Conservation (phyloP, 2,113 vertebrate genomes). For the Grammomys dolichurus region DNA sequence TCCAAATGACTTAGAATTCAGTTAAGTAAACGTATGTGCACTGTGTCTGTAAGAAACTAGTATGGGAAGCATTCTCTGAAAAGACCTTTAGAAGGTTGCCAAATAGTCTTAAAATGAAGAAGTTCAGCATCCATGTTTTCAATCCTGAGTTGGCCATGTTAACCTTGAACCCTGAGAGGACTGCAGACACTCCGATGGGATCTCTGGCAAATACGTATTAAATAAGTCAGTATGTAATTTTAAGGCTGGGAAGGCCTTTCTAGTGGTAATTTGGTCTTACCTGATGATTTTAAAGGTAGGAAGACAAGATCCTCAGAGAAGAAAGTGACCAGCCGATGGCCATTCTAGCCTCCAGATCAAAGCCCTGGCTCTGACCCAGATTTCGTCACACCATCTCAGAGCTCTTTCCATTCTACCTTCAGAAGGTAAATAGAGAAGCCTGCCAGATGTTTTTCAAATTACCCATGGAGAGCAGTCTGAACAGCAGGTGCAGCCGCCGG, state of each 20-base stretch:
- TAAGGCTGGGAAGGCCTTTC: neutral
- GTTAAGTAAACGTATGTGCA: neutral
- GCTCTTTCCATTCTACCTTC: slow-evolving; percentile 57
- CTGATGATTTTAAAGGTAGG: slow-evolving; percentile 13
- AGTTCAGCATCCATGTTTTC: neutral
- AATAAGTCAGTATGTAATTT: slow-evolving; percentile 12
- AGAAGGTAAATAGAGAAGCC: slow-evolving; percentile 73
- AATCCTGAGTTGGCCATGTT: neutral
- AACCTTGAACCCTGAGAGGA: neutral
- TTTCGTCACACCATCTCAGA: slow-evolving; percentile 54
- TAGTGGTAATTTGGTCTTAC: neutral
- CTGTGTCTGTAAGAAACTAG: neutral
- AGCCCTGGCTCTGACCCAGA: slow-evolving; percentile 57
- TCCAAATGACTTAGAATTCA: slow-evolving; percentile 12
- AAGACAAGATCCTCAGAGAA: neutral
- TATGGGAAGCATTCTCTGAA: neutral
- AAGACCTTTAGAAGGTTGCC: neutral
- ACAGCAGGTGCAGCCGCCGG: slow-evolving; percentile 77
- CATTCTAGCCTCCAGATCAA: slow-evolving; percentile 60
- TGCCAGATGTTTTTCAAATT: slow-evolving; percentile 72
- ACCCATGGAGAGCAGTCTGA: slow-evolving; percentile 63
- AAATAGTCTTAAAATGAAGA: slow-evolving; percentile 4
- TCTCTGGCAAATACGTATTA: neutral
- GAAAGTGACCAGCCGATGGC: neutral
- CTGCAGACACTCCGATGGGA: neutral